phyloP scores from a whole-genome alignment of 2,888 invertebrate genomes.

The Polydrusus pterygomalis region DNA sequence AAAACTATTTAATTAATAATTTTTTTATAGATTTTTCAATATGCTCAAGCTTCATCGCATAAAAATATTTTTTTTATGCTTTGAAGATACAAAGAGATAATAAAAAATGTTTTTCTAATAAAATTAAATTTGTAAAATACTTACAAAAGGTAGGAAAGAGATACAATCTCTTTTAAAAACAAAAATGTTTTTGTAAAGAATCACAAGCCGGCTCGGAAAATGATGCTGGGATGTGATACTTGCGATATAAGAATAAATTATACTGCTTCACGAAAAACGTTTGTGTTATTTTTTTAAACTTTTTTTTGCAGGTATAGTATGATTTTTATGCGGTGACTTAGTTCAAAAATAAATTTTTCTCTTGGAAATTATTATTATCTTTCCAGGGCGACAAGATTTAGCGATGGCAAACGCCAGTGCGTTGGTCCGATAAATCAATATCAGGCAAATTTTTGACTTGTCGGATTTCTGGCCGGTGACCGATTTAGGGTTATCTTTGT shows the following conservation, averaged over 20 bases:
- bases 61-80: not conserved
- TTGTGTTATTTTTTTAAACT: no score
- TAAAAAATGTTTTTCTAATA: constrained; percentile 7
- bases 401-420: no score
- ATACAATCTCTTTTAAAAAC: constrained; percentile 28
- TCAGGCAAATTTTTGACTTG: no score
- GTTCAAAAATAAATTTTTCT: no score
- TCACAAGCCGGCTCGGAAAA: constrained; percentile 15
- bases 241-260: constrained; percentile 2
- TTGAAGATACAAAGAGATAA: not conserved
- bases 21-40: not conserved
- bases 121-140: constrained; percentile 17
- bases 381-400: no score
- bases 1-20: no score
- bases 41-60: not conserved
- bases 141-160: constrained; percentile 11
- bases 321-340: no score
- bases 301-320: no score
- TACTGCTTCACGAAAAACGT: constrained; percentile 28
- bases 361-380: no score
- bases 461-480: no score
- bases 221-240: constrained; percentile 4
- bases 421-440: no score
- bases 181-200: constrained; percentile 31
- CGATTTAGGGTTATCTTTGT: no score